Base-by-base conservation (phyloP, 2,888 invertebrate genomes). In the Cremastobaeus sp. region DNA sequence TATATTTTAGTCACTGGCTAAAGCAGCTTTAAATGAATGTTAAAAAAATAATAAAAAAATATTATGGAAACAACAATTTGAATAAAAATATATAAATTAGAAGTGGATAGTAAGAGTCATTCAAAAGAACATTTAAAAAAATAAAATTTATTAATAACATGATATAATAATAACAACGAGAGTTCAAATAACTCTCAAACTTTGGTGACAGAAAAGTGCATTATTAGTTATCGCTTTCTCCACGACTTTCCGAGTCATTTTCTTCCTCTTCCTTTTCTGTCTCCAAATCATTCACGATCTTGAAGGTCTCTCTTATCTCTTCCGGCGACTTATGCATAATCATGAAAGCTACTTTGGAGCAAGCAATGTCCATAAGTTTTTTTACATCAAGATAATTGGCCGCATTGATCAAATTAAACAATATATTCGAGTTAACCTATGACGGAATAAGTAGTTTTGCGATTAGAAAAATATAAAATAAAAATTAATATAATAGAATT, bases 271-370 rank as follows among this genome's bases (percentile, higher is more conserved):
- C 99, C 87, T 99, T 99, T 30, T 96, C 94, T 1, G 97, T 95
- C 3, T 95, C 95, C 81, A 98, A 98, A 87, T 98, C 98, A 88
- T 97, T 98, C 88, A 97, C 97, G 74, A 98, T 98, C 86, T 97
- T 97, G 87, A 98, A 98, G 0, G 97, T 97, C 87, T 97, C 97
- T 6, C 98, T 93, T 74, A 98, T 98, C 87, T 98, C 98, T 83
- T 98, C 97, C 0, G 97, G 97, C 9, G 97, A 96, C 86, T 98
- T 98, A n/a, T 97, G 97, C 87, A 98, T 98, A 81, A 98, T 98
- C 97, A 98, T 98, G 86, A 98, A 98, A 3, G 98, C 98, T 47
- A 98, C 97, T 0, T 97, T 97, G 89, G 99, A 99, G 89, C 99
- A 99, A 0, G 98, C 97, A 0, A 98, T 98, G 89, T 99, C 98